Base-by-base conservation (phyloP, 2,113 vertebrate genomes). In the Ivindomyrus marchei region DNA sequence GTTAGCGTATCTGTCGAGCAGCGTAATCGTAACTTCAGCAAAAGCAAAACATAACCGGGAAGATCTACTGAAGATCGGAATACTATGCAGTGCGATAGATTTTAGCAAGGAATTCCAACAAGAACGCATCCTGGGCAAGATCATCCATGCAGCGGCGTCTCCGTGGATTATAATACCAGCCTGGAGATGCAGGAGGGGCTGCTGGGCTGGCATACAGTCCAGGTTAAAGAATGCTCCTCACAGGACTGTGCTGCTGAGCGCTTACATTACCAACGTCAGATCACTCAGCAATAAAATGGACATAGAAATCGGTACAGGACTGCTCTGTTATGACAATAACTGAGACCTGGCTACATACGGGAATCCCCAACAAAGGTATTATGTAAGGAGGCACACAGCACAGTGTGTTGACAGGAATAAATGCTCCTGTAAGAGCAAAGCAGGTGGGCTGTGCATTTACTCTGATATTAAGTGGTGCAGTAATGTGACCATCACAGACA, bases 381-480 rank as follows among this genome's bases (percentile, higher is more conserved):
- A n/a, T 19, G 24, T 49, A 52, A 89, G 27, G 13, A 50, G 88
- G 47, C 46, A 15, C 70, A 89, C 70, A 52, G 47, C 49, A 36
- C 46, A 83, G 17, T 17, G 17, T 13, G 66, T 17, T 4, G 17
- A 36, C 47, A 49, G 50, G 8, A 83, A 89, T 45, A 77, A 47
- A 9, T 24, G 27, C 88, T 89, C 42, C 0, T 27, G 88, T 89
- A 89, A 89, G 88, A 89, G 66, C 66, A 89, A 27, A 19, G 88
- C 66, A 31, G 66, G 88, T 10, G 88, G 70, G 46, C 42, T 89
- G 39, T 80, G 88, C 42, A 89, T 89, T 42, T 47, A 47, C 31
- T 66, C 70, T 8, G 46, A 80, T 19, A 80, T 50, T 80, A 50
- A 47, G 19, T 89, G 66, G 46, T 80, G 66, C 47, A 77, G 17